Percentiles rank a stretch among this genome's conserved stretches.
phyloP scores from a whole-genome alignment of 2,113 vertebrate species.

The Chiloscyllium plagiosum region DNA sequence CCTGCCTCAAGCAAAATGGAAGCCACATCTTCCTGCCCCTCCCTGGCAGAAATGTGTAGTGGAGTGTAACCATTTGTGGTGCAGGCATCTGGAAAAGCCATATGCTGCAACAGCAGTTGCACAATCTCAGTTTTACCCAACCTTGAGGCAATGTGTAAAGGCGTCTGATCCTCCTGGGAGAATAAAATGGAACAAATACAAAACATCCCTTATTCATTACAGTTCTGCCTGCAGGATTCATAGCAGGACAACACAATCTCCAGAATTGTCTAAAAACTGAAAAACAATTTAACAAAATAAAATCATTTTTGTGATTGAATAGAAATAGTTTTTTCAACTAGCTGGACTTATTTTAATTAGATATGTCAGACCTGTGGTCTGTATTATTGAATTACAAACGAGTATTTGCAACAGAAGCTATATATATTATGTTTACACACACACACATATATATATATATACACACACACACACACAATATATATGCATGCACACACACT shows the following conservation, averaged over 20 bases:
- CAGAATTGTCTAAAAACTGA: neutral
- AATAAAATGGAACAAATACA: neutral
- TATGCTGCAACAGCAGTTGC: slow-evolving; percentile 89
- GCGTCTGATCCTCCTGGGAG: slow-evolving; percentile 91
- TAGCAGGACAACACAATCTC: neutral
- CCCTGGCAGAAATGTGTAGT: slow-evolving; percentile 87
- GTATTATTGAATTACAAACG: neutral
- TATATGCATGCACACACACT: too few relatives aligned
- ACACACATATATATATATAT: too few relatives aligned
- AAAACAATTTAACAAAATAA: neutral
- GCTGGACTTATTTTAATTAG: neutral
- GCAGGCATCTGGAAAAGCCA: slow-evolving; percentile 91
- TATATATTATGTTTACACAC: too few relatives aligned
- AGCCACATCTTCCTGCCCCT: slow-evolving; percentile 88
- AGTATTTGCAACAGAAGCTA: neutral
- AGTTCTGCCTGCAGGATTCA: neutral
- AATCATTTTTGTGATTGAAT: neutral
- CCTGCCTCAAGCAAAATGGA: slow-evolving; percentile 87
- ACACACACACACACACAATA: too few relatives aligned
- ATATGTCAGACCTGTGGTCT: neutral
- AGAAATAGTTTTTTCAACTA: neutral
- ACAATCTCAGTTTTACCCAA: slow-evolving; percentile 96
- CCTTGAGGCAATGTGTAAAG: slow-evolving; percentile 91
- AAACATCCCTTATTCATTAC: neutral
- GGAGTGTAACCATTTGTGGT: slow-evolving; percentile 92